Percentiles rank a stretch among this genome's conserved stretches.
Conservation (phyloP, 2,113 vertebrate genomes). For the human region GRCh38 chr5:9053001-9053500, state of each 20-base stretch:
- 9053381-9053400: background rate
- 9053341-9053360: background rate
- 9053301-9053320: too few species aligned
- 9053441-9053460: conserved; percentile 23
- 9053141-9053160: background rate
- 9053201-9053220: background rate
- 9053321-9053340: background rate
- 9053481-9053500: background rate
- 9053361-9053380: background rate
- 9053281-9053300: accelerated
- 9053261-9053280: accelerated
- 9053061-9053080: background rate
- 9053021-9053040: background rate
- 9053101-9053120: background rate
- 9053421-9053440: conserved; percentile 8
- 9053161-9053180: background rate
- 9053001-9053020: background rate
- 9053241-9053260: background rate
- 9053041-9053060: background rate
- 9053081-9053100: background rate
- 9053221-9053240: accelerated
- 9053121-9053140: background rate
- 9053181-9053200: background rate
- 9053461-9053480: background rate
- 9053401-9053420: conserved; percentile 20